Evolutionary conservation across 2,113 vertebrate species (phyloP).

Genomic region (Dasypus novemcinctus): DNA sequence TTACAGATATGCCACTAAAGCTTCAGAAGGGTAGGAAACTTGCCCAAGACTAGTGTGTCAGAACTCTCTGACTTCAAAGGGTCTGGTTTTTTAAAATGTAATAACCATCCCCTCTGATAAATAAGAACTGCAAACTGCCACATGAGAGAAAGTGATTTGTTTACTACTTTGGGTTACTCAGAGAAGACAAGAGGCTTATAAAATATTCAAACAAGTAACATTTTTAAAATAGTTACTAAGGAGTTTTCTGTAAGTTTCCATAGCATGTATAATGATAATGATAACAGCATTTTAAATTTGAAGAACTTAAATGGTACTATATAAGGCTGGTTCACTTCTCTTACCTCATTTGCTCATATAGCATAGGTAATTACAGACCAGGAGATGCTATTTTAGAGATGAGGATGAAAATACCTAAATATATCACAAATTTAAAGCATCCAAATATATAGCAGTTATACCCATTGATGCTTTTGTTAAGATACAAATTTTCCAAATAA

Average conservation of each 20-base stretch:
- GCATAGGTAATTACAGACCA: not conserved
- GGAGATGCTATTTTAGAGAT: not conserved
- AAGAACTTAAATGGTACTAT: not conserved
- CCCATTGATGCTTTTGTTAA: not conserved
- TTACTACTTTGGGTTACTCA: not conserved
- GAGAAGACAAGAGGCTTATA: not conserved
- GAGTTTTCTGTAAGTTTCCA: not conserved
- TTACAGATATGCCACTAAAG: not conserved
- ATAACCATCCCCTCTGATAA: not conserved
- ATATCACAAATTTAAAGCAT: not conserved
- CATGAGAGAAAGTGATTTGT: not conserved
- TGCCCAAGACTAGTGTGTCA: not conserved
- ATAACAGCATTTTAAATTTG: not conserved
- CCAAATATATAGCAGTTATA: not conserved
- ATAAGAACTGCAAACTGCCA: not conserved
- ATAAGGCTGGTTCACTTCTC: not conserved
- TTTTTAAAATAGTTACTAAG: not conserved
- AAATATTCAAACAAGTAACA: not conserved
- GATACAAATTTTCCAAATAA: not conserved
- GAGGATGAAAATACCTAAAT: not conserved
- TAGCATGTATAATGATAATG: not conserved
- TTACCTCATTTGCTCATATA: not conserved
- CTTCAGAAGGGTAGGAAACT: not conserved
- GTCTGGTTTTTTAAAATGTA: not conserved
- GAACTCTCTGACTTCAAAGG: not conserved